Evolutionary conservation across 1,140 invertebrate genomes (phyloP), one percentile per base, ranked within the genome.

Genomic region (Sitobion miscanthi): DNA sequence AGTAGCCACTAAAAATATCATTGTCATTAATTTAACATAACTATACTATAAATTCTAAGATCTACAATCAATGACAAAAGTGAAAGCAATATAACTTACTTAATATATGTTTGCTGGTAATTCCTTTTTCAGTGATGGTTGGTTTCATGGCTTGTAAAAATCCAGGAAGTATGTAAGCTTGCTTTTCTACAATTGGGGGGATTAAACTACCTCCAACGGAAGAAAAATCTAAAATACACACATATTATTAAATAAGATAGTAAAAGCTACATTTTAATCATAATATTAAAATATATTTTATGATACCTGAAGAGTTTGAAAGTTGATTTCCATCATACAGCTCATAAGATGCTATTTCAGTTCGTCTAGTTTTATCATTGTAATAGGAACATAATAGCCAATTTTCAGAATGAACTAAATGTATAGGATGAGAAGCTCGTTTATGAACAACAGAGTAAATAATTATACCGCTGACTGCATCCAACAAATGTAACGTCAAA

Each of bases 371-470:
- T 95, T 99, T 99, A 94, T 99, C 98, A 95, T 98, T 99, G 95
- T 97, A 99, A 95, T 98, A 99, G 90, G 98, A 97, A 95, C 99
- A 99, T 89, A 99, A 97, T 42, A 99, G 95, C 98, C 98, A 99
- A 96, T 99, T 99, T 95, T 99, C 99, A 1, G 98, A 98, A 96
- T 99, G 99, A 49, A 99, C 97, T 90, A 99, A 96, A 95, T 98
- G 97, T 85, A 99, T 95, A 21, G 99, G 98, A 17, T 97, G 97
- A 85, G 96, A 96, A 57, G 97, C 97, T 95, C 97, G 96, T 94
- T 98, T 97, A 95, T 99, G 98, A 93, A 96, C 96, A 94, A 97
- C 96, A 3, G 97, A 97, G 94, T 97, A 97, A 92, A 98, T 96
- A 93, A 98, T 96, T 4, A 96, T 96, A 54, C 98, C 99, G 57